These are phyloP conservation scores for Geotrupes spiniger DNA, from an alignment of 2,888 invertebrate species.

Conservation along the genomic window DNA sequence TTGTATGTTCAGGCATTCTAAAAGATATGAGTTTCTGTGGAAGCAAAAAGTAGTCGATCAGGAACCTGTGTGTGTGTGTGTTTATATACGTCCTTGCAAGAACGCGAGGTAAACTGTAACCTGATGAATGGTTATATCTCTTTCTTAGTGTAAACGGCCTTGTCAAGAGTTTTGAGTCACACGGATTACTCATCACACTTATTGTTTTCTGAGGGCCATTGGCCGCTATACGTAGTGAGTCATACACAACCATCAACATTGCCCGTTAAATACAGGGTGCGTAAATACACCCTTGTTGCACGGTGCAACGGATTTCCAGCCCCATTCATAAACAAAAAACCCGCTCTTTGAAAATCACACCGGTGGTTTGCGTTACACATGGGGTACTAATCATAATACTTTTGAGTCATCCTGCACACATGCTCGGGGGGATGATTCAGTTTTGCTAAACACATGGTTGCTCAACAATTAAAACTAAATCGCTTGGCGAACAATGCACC, in stretches of 20 bases:
- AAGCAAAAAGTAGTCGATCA: too few species aligned
- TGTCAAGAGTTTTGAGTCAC: conserved; percentile 46
- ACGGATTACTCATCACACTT: conserved; percentile 46
- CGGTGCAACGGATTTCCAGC: conserved; percentile 7
- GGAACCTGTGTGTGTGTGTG: too few species aligned
- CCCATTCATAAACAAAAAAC: conserved; percentile 8
- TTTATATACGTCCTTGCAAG: conserved; percentile 3
- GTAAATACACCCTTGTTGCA: conserved; percentile 1
- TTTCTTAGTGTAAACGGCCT: conserved; percentile 38
- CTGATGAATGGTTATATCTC: conserved; percentile 13
- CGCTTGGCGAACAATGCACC: too few species aligned
- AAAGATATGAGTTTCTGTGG: too few species aligned
- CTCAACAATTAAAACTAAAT: background rate
- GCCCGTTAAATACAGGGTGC: conserved; percentile 3
- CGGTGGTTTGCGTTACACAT: conserved; percentile 24
- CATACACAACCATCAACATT: background rate
- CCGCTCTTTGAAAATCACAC: conserved; percentile 19
- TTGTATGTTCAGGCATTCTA: too few species aligned
- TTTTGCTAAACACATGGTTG: background rate
- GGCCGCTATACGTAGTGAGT: conserved; percentile 32
- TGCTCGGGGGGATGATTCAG: conserved; percentile 24
- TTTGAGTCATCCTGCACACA: conserved; percentile 29
- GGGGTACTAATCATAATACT: conserved; percentile 30
- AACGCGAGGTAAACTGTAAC: conserved; percentile 2
- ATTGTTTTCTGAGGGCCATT: conserved; percentile 45